phyloP scores from a whole-genome alignment of 2,888 invertebrate species.

The Microplitis manilae region DNA sequence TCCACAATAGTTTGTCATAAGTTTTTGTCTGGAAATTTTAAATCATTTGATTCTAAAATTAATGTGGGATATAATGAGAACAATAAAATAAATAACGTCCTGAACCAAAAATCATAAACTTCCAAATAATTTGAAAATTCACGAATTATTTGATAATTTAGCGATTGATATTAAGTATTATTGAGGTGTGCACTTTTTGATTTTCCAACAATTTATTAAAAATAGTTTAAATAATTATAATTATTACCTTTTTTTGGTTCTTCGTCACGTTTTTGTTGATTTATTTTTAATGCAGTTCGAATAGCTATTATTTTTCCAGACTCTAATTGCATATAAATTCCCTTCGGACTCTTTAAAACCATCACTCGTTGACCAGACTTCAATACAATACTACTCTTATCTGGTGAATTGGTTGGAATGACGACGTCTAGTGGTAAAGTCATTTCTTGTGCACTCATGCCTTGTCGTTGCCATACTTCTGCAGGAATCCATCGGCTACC shows the following conservation, averaged over 20 bases:
- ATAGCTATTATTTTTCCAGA: conserved; percentile 97
- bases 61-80: too few species aligned
- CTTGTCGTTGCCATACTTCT: conserved; percentile 92
- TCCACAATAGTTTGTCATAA: too few species aligned
- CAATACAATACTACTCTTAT: conserved; percentile 90
- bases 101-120: too few species aligned
- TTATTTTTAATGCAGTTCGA: conserved; percentile 82
- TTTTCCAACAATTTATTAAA: too few species aligned
- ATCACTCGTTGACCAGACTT: conserved; percentile 96
- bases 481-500: conserved; percentile 86
- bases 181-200: too few species aligned
- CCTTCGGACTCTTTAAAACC: conserved; percentile 95
- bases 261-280: conserved; percentile 73
- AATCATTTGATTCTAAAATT: too few species aligned
- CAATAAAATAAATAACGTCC: too few species aligned
- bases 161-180: too few species aligned
- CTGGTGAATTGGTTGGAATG: conserved; percentile 92
- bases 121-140: too few species aligned
- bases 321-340: conserved; percentile 95
- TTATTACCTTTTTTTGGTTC: conserved; percentile 68
- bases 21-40: too few species aligned
- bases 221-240: conserved; percentile 5
- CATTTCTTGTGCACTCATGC: conserved; percentile 96
- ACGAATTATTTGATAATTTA: too few species aligned
- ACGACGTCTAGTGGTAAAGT: conserved; percentile 93